phyloP scores from a whole-genome alignment of 2,113 vertebrate species.

The Baryphthengus martii region DNA sequence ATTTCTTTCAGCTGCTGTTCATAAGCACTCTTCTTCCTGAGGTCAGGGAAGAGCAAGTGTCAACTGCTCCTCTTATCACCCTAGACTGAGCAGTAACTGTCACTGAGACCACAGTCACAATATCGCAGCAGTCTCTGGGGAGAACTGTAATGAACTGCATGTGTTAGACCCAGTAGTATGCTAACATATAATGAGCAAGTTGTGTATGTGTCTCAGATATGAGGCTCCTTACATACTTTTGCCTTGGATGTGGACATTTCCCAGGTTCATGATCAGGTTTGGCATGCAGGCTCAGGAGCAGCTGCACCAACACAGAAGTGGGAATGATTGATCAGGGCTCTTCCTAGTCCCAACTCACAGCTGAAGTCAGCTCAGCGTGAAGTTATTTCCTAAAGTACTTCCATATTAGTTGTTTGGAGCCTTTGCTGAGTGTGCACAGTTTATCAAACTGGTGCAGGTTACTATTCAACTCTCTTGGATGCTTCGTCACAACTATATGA shows the following conservation, averaged over 20 bases:
- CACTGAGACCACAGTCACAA: not conserved
- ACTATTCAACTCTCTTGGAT: not conserved
- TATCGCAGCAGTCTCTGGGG: not conserved
- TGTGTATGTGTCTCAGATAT: not conserved
- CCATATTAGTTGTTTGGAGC: not conserved
- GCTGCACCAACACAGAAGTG: accelerated
- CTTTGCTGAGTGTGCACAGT: not conserved
- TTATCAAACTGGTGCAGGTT: not conserved
- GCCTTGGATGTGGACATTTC: not conserved
- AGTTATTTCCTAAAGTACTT: not conserved
- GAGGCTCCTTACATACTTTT: not conserved
- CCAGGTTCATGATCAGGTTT: not conserved
- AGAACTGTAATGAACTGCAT: not conserved
- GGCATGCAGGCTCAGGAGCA: not conserved
- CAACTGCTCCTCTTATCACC: not conserved
- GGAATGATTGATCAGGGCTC: not conserved
- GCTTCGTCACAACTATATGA: not conserved
- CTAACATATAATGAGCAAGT: not conserved
- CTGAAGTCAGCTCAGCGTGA: not conserved
- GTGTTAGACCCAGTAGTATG: not conserved
- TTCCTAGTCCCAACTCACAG: not conserved
- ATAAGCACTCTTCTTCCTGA: not conserved
- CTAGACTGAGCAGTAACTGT: not conserved
- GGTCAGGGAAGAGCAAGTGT: not conserved
- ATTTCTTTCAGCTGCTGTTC: not conserved